Conservation (phyloP, 2,797 vertebrate genomes). For the Microctenopoma steveboyesi region DNA sequence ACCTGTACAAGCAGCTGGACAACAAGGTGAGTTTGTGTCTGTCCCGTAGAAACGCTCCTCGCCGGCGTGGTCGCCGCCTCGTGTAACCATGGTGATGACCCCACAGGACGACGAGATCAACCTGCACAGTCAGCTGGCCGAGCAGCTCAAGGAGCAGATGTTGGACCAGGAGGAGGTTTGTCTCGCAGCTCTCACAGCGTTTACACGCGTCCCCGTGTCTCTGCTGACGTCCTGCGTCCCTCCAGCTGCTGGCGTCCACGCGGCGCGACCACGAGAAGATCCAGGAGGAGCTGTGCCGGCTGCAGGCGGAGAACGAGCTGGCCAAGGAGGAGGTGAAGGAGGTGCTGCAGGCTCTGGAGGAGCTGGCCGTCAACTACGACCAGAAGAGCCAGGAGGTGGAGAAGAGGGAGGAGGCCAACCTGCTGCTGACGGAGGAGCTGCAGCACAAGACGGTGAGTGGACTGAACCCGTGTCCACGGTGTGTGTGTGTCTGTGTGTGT, state of each 20-base stretch:
- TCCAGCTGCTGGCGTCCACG: conserved; percentile 90
- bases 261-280: conserved; percentile 91
- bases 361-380: conserved; percentile 97
- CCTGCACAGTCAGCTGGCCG: conserved; percentile 92
- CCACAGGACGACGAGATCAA: conserved; percentile 95
- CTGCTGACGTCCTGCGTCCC: not conserved
- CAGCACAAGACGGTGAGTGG: conserved; percentile 84
- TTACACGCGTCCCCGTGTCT: no score
- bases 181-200: not conserved
- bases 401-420: conserved; percentile 86
- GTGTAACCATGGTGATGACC: no score
- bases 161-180: conserved; percentile 93
- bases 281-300: conserved; percentile 91
- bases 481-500: no score
- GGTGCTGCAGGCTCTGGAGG: conserved; percentile 94
- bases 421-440: conserved; percentile 88
- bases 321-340: conserved; percentile 97
- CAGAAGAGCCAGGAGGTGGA: conserved; percentile 99
- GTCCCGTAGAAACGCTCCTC: no score
- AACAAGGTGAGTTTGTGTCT: conserved; percentile 83
- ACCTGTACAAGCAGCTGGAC: conserved; percentile 92
- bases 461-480: not conserved
- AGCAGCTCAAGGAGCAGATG: conserved; percentile 94
- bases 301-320: conserved; percentile 92
- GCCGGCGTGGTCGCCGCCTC: no score